Evolutionary conservation across 2,888 invertebrate genomes (phyloP), one percentile per base, ranked within the genome.

Genomic region (Agelastica alni): DNA sequence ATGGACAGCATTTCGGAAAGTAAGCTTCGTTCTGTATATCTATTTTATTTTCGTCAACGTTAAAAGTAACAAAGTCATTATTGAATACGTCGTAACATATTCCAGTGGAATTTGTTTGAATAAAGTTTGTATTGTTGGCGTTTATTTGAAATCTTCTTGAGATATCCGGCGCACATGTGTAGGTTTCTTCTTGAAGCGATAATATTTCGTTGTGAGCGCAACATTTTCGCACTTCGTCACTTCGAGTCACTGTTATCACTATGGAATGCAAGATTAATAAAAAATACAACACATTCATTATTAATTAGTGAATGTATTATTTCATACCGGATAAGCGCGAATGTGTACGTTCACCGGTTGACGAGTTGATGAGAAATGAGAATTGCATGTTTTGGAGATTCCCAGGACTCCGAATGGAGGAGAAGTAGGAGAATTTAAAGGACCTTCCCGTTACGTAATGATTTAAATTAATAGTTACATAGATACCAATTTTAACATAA

Each of bases 1-100:
- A 42, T 4, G 72, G 71, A 47, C 72, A 72, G 58, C 72, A 72
- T 63, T 72, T 72, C 9, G 65, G 64, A 42, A 70, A 68, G 32
- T 54, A 26, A 1, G 4, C n/a, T n/a, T 44, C 46, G 1, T 17
- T 14, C 1, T 39, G n/a, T 0, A 2, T 10, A 10, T 13, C 32
- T 4, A 55, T 16, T 13, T 18, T n/a, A 6, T 51, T 55, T 2
- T 6, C n/a, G 6, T 26, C 20, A 10, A 56, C 18, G 6, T 41
- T 42, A n/a, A n/a, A n/a, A n/a, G n/a, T n/a, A 6, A 53, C 41
- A 20, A 55, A 41, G 9, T 34, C 34, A 6, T 37, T 32, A 26
- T 41, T 37, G 2, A 46, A 34, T 2, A 42, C 41, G 20, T 61
- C 61, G 10, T 51, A 51, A 30, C 61, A 61, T 9, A 22, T 30